Conservation (phyloP, 2,797 vertebrate genomes). For the Luscinia luscinia region DNA sequence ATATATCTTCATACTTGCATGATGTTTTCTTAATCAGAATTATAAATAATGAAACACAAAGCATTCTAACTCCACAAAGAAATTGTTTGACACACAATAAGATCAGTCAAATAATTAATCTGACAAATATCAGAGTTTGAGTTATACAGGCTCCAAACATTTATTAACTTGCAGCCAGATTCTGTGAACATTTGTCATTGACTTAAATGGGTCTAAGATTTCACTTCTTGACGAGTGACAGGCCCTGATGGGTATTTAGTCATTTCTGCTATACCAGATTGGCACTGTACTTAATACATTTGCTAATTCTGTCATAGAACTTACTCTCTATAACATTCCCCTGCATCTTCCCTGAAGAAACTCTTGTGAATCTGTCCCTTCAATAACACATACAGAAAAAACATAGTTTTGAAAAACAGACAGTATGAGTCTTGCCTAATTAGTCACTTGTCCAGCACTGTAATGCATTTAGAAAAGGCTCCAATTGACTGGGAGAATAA, state of each 20-base stretch:
- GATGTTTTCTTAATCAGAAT: constrained; percentile 23
- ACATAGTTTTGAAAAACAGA: constrained; percentile 30
- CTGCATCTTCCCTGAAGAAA: constrained; percentile 60
- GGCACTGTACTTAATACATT: constrained; percentile 72
- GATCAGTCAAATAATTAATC: constrained; percentile 67
- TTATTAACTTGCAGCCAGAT: constrained; percentile 70
- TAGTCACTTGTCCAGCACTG: constrained; percentile 25
- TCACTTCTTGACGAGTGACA: constrained; percentile 71
- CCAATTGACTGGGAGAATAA: neutral
- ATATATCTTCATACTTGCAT: neutral
- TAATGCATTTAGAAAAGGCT: constrained; percentile 17
- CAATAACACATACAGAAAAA: constrained; percentile 20
- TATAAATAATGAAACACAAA: constrained; percentile 29
- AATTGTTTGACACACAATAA: constrained; percentile 64
- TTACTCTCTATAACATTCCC: constrained; percentile 59
- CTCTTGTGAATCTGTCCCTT: constrained; percentile 50
- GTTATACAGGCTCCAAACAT: constrained; percentile 67
- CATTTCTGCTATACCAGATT: constrained; percentile 69
- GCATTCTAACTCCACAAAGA: constrained; percentile 23
- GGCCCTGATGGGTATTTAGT: constrained; percentile 73
- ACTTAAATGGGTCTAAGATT: constrained; percentile 71
- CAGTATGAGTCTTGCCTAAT: constrained; percentile 12
- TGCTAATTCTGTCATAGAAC: constrained; percentile 72
- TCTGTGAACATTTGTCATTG: constrained; percentile 73
- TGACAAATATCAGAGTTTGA: constrained; percentile 67